phyloP scores from a whole-genome alignment of 2,797 vertebrate genomes.

The Phoeniculus purpureus region DNA sequence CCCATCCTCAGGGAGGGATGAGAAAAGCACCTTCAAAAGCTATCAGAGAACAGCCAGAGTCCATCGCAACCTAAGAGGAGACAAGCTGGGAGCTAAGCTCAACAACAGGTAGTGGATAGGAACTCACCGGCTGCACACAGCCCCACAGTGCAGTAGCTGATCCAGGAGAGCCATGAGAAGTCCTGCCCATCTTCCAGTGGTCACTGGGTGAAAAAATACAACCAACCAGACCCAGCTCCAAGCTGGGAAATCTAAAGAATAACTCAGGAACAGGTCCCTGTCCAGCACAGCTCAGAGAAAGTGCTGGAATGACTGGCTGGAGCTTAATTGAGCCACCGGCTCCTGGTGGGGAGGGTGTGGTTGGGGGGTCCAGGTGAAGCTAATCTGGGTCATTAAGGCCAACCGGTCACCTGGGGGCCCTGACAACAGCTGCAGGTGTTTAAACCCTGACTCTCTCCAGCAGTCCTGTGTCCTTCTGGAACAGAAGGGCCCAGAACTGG shows the following conservation, averaged over 20 bases:
- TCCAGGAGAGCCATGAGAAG: not conserved
- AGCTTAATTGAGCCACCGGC: not conserved
- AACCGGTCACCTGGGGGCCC: accelerated
- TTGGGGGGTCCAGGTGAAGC: not conserved
- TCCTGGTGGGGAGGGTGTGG: accelerated
- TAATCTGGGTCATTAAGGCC: not conserved
- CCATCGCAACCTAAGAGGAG: not conserved
- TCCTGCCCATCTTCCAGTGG: accelerated
- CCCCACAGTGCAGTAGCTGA: not conserved
- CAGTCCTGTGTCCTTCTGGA: too few relatives aligned
- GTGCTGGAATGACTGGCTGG: accelerated
- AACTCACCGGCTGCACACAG: accelerated
- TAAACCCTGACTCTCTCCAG: too few relatives aligned
- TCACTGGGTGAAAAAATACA: not conserved
- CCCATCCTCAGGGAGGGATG: not conserved
- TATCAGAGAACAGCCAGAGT: not conserved
- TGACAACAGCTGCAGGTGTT: not conserved
- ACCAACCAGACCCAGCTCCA: not conserved
- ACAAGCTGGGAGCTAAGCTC: not conserved
- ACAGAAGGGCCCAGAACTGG: too few relatives aligned
- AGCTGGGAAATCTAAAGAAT: not conserved
- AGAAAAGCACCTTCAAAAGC: not conserved
- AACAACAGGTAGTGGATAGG: not conserved
- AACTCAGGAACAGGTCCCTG: accelerated
- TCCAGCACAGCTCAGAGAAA: not conserved